phyloP scores from a whole-genome alignment of 1,140 invertebrate genomes.

The Drosophila arawakana region DNA sequence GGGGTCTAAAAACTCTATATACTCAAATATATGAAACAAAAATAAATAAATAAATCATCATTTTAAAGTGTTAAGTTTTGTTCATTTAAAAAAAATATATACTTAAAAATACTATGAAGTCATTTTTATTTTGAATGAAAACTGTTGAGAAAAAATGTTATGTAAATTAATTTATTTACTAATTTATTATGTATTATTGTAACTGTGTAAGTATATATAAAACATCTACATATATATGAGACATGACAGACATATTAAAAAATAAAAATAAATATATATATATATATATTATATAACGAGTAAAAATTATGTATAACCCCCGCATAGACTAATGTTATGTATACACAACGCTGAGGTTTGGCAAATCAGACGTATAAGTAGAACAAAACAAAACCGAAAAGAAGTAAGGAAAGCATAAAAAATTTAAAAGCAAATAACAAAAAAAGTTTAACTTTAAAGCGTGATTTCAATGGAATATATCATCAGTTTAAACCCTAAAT shows the following conservation, averaged over 20 bases:
- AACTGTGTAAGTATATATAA: constrained; percentile 72
- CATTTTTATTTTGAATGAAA: constrained; percentile 35
- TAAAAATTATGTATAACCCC: constrained; percentile 72
- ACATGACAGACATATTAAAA: constrained; percentile 61
- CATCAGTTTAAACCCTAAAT: constrained; percentile 71
- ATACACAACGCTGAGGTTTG: constrained; percentile 62
- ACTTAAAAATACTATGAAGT: constrained; percentile 29
- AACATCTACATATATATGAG: constrained; percentile 51
- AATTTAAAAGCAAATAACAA: constrained; percentile 78
- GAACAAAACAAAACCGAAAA: constrained; percentile 43
- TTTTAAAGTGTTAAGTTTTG: constrained; percentile 69
- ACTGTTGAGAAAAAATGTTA: constrained; percentile 73
- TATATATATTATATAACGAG: constrained; percentile 65
- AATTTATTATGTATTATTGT: constrained; percentile 61
- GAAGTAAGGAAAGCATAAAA: constrained; percentile 43
- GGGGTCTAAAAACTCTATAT: constrained; percentile 70
- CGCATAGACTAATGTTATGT: constrained; percentile 76
- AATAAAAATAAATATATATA: constrained; percentile 42
- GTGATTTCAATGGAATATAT: constrained; percentile 84
- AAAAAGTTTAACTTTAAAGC: constrained; percentile 79
- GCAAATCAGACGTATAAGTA: constrained; percentile 56
- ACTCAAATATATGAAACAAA: constrained; percentile 65
- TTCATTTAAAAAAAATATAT: constrained; percentile 46
- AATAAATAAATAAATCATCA: constrained; percentile 29
- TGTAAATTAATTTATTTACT: constrained; percentile 81